phyloP scores from a whole-genome alignment of 2,888 invertebrate genomes.

The Dynastes grantii region DNA sequence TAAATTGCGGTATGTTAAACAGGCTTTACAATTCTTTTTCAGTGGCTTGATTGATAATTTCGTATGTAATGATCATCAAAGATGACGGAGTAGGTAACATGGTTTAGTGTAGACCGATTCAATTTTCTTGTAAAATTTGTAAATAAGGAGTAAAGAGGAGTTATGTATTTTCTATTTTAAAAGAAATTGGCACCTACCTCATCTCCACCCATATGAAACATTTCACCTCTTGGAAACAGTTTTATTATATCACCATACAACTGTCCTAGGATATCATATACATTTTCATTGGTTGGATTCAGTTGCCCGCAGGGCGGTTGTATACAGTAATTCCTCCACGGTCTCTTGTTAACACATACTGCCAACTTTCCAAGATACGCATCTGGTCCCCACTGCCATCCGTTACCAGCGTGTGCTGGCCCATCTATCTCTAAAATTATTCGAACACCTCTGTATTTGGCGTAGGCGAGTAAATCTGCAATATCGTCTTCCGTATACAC shows the following conservation, averaged over 20 bases:
- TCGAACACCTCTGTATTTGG: constrained; percentile 85
- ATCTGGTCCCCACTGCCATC: constrained; percentile 86
- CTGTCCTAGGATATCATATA: constrained; percentile 79
- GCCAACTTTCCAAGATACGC: constrained; percentile 77
- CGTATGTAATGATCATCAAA: no score
- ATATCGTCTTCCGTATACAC: constrained; percentile 81
- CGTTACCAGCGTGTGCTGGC: constrained; percentile 89
- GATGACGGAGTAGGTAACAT: no score
- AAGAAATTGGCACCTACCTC: constrained; percentile 73
- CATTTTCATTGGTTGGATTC: constrained; percentile 82
- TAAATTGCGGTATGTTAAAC: no score
- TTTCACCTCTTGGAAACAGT: constrained; percentile 73
- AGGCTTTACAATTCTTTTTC: no score
- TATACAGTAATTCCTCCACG: constrained; percentile 83
- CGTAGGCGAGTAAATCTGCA: constrained; percentile 81
- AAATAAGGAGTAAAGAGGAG: no score
- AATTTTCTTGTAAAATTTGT: no score
- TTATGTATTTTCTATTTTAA: no score
- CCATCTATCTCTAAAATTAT: constrained; percentile 92
- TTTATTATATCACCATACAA: constrained; percentile 81
- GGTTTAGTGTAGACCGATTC: no score
- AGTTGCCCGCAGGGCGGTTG: constrained; percentile 91
- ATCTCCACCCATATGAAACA: constrained; percentile 89
- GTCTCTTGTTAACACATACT: constrained; percentile 78
- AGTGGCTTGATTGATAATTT: no score